These are phyloP conservation scores for Hiodon tergisus DNA, from an alignment of 2,113 vertebrate species.

Conservation along the genomic window DNA sequence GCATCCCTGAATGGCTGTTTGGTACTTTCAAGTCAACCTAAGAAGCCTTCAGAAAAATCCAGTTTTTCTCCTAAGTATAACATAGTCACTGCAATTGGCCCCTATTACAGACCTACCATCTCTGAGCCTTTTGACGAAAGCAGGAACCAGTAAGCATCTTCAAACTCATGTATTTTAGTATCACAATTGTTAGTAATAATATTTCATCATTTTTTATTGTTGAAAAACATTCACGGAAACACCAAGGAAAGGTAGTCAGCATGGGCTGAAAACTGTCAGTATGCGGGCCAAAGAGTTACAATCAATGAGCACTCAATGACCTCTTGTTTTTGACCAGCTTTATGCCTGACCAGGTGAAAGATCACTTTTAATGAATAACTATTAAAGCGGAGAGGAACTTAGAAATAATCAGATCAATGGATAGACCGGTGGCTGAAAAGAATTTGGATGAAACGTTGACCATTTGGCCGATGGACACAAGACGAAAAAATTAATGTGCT, in stretches of 20 bases:
- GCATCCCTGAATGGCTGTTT: background rate
- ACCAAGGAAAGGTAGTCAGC: conserved; percentile 10
- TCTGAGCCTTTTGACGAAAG: too few relatives aligned
- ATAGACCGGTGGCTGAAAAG: background rate
- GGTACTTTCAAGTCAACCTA: background rate
- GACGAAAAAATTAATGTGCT: background rate
- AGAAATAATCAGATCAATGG: background rate
- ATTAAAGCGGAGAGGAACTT: background rate
- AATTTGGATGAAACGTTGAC: background rate
- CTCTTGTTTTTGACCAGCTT: conserved; percentile 8
- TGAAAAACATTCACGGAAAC: background rate
- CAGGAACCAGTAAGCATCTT: too few relatives aligned
- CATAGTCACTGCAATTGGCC: background rate
- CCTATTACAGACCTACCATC: background rate
- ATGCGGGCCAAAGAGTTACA: background rate
- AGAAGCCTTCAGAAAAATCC: background rate
- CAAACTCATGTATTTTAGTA: too few relatives aligned
- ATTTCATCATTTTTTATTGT: background rate
- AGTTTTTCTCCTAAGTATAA: background rate
- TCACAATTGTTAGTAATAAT: too few relatives aligned
- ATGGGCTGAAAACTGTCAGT: background rate
- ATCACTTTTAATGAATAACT: conserved; percentile 10
- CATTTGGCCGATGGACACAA: background rate
- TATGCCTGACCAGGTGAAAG: background rate
- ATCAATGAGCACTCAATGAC: background rate